phyloP scores from a whole-genome alignment of 2,113 vertebrate species.

The Daboia siamensis region DNA sequence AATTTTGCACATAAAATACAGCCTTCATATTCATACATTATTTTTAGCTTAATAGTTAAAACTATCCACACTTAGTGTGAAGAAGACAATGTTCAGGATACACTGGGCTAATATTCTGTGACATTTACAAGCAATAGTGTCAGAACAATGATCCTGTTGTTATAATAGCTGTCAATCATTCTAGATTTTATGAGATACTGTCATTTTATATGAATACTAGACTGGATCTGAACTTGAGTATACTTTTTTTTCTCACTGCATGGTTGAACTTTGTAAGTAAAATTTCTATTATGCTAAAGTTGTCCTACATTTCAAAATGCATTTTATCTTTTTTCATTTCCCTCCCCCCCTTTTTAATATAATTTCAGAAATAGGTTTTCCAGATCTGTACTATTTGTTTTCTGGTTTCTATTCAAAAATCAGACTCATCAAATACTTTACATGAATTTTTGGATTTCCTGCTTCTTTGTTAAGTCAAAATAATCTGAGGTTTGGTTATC shows the following conservation, averaged over 20 bases:
- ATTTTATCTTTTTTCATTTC: background rate
- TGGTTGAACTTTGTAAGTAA: background rate
- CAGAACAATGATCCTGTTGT: conserved; percentile 43
- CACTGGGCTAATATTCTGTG: conserved; percentile 57
- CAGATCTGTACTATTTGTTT: background rate
- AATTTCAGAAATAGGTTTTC: background rate
- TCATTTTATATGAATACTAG: rapidly evolving
- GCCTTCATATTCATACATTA: background rate
- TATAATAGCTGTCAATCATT: conserved; percentile 50
- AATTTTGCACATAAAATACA: background rate
- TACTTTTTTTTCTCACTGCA: background rate
- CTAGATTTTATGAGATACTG: conserved; percentile 13
- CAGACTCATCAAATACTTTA: background rate
- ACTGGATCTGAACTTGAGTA: background rate
- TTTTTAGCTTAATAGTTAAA: conserved; percentile 46
- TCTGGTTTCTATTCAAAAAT: background rate
- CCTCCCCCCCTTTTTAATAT: background rate
- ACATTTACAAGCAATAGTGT: conserved; percentile 52
- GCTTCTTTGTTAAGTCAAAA: background rate
- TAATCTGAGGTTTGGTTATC: background rate
- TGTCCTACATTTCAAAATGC: background rate
- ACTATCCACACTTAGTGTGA: background rate
- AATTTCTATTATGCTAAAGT: background rate
- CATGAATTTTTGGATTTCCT: background rate
- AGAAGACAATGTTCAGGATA: background rate